These are phyloP conservation scores for Carpatolechia fugitivella DNA, from an alignment of 2,888 invertebrate genomes.

Conservation along the genomic window DNA sequence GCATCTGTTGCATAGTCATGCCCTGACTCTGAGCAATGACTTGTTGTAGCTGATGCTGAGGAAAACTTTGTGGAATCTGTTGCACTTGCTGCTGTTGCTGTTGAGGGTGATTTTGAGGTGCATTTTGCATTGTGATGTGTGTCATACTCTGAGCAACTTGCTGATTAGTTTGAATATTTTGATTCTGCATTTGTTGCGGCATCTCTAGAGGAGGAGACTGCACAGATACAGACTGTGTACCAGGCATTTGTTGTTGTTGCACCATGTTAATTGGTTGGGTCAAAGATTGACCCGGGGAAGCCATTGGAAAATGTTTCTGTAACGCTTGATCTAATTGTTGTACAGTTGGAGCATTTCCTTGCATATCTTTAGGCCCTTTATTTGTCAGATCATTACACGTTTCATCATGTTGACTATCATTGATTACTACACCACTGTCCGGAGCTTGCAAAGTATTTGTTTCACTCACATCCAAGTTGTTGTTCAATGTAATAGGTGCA, in stretches of 20 bases:
- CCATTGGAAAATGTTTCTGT: slow-evolving; percentile 75
- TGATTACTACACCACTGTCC: slow-evolving; percentile 74
- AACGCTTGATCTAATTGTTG: slow-evolving; percentile 74
- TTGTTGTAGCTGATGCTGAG: slow-evolving; percentile 76
- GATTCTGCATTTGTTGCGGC: slow-evolving; percentile 73
- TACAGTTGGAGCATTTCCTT: slow-evolving; percentile 62
- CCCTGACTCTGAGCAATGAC: slow-evolving; percentile 73
- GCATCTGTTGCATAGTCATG: slow-evolving; percentile 74
- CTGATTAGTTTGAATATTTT: slow-evolving; percentile 61
- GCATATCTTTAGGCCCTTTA: slow-evolving; percentile 72
- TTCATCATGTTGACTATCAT: slow-evolving; percentile 75
- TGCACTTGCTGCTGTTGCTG: slow-evolving; percentile 72
- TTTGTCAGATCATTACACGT: slow-evolving; percentile 69
- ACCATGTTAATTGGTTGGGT: slow-evolving; percentile 71
- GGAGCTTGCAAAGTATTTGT: slow-evolving; percentile 65
- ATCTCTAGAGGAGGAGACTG: slow-evolving; percentile 76
- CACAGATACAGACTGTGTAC: slow-evolving; percentile 67
- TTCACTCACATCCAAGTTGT: slow-evolving; percentile 69
- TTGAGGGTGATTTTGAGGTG: slow-evolving; percentile 58
- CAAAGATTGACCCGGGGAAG: slow-evolving; percentile 73
- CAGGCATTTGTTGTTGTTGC: slow-evolving; percentile 59
- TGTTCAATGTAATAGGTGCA: slow-evolving; percentile 70
- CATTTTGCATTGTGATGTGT: slow-evolving; percentile 71
- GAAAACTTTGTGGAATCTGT: slow-evolving; percentile 76
- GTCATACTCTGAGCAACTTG: slow-evolving; percentile 76